Percentiles rank a stretch among this genome's conserved stretches.
Evolutionary conservation across 2,888 invertebrate genomes (phyloP).

Genomic region (Dolomedes plantarius): DNA sequence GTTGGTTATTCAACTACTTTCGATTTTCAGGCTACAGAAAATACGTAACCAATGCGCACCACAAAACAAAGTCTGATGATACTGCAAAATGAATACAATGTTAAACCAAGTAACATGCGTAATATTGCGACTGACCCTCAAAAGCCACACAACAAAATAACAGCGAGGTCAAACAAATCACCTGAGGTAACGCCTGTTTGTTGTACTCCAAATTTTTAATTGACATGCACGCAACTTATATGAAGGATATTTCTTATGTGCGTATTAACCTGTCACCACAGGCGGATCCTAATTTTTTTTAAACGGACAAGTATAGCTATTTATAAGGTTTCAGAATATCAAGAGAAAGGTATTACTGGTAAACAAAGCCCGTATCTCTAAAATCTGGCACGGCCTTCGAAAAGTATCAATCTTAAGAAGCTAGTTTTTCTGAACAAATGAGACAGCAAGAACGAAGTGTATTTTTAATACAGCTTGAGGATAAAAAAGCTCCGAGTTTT

Average conservation of each 20-base stretch:
- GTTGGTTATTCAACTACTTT: too few species aligned
- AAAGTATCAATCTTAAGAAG: background rate
- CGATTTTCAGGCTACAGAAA: too few species aligned
- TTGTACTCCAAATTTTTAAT: conserved; percentile 5
- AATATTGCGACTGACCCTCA: too few species aligned
- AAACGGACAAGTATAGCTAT: background rate
- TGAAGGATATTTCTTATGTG: conserved; percentile 4
- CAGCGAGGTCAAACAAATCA: background rate
- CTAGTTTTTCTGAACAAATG: background rate
- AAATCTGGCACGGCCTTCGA: background rate
- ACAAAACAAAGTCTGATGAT: too few species aligned
- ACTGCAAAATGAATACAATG: too few species aligned
- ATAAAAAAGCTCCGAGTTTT: too few species aligned
- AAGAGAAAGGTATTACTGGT: conserved; percentile 4
- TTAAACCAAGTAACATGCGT: too few species aligned
- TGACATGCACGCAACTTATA: background rate
- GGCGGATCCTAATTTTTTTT: conserved; percentile 2
- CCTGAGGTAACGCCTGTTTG: conserved; percentile 1
- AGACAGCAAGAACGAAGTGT: too few species aligned
- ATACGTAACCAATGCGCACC: too few species aligned
- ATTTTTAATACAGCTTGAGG: too few species aligned
- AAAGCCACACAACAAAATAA: background rate
- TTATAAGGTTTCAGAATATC: background rate
- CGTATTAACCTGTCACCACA: conserved; percentile 8
- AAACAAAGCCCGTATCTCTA: background rate